Base-by-base conservation (phyloP, 2,113 vertebrate species). In the Ptilorrhoa leucosticta region DNA sequence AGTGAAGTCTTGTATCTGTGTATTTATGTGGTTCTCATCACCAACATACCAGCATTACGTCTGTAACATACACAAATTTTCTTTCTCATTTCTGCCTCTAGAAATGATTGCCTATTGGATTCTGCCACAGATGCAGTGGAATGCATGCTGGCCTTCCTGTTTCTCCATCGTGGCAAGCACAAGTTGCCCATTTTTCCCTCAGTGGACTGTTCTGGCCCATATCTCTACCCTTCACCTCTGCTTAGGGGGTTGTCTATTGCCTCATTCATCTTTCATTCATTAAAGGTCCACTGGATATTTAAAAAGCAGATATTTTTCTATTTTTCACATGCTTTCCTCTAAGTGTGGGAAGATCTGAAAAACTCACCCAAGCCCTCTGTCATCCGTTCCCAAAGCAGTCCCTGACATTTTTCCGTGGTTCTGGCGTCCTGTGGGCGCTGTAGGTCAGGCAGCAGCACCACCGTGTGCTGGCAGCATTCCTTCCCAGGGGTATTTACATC, bases 1-100 rank as follows among this genome's bases (percentile, higher is more conserved):
- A 92, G 81, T 72, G 61, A 71, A 93, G 48, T n/a, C 69, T 91
- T 88, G 54, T 90, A 56, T 85, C 83, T 44, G 7, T 78, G 68
- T 93, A 71, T 94, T 94, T 92, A 53, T 91, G 42, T 60, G 61
- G n/a, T 79, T 83, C 72, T 94, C 71, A 69, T 80, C 87, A 65
- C 57, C 48, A 53, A 35, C 58, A 13, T 21, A 85, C 45, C 83
- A 31, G 57, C 51, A 61, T 71, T 83, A 86, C 72, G 61, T 40
- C 75, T 77, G 33, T 89, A 80, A 81, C 89, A 19, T 57, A 79
- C 84, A 79, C 60, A 80, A 39, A 83, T 69, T 79, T 85, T 48
- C 30, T 63, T 33, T 71, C 75, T 88, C 19, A 24, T 81, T 89
- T 93, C 69, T 92, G 35, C 57, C 47, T 80, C 37, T 71, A 73